phyloP scores from a whole-genome alignment of 2,888 invertebrate species.

The Melolontha melolontha region DNA sequence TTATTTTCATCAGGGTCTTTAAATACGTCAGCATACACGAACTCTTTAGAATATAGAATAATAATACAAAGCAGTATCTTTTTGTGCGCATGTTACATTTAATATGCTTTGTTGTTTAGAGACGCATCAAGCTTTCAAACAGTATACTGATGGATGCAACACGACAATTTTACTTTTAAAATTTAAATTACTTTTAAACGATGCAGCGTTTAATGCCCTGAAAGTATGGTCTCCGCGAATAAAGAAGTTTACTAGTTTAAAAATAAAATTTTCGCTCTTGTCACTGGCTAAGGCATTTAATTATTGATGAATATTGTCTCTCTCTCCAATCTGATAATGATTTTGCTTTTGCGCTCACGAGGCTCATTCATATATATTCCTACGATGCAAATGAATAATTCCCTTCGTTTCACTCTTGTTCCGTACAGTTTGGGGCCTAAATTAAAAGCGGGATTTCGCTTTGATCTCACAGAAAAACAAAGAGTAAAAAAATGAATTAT shows the following conservation, averaged over 20 bases:
- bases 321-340: not conserved
- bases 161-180: slow-evolving; percentile 20
- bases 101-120: slow-evolving; percentile 1
- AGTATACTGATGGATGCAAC: not conserved
- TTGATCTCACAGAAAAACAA: slow-evolving; percentile 16
- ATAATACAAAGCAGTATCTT: not conserved
- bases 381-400: slow-evolving; percentile 25
- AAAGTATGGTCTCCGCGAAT: not conserved
- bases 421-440: not conserved
- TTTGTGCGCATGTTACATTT: not conserved
- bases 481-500: slow-evolving; percentile 20
- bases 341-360: slow-evolving; percentile 1
- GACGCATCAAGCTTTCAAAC: slow-evolving; percentile 5
- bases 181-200: slow-evolving; percentile 16
- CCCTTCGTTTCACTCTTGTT: slow-evolving; percentile 5
- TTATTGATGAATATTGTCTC: slow-evolving; percentile 18
- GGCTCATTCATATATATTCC: slow-evolving; percentile 22
- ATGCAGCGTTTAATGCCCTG: slow-evolving; percentile 14
- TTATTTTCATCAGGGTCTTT: no score
- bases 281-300: slow-evolving; percentile 12
- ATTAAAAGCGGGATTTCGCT: slow-evolving; percentile 12
- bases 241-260: slow-evolving; percentile 17
- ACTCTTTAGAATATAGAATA: no score
- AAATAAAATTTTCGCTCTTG: slow-evolving; percentile 16
- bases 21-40: no score